phyloP scores from a whole-genome alignment of 2,113 vertebrate species.

The Chloroceryle aenea region DNA sequence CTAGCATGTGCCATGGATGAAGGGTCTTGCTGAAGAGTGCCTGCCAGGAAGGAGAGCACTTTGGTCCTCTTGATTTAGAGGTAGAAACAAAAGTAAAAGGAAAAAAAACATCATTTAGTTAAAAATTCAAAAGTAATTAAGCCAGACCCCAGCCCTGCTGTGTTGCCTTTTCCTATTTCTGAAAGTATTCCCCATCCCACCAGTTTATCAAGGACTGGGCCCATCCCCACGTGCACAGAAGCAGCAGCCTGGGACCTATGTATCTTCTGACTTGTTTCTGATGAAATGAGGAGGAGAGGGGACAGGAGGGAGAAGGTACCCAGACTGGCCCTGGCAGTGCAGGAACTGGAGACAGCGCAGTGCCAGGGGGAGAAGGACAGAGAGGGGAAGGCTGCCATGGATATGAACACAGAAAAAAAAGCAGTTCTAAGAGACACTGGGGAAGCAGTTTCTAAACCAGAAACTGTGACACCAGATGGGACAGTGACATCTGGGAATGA shows the following conservation, averaged over 20 bases:
- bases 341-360: neutral
- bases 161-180: neutral
- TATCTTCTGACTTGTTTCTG: neutral
- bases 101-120: neutral
- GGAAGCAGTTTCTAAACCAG: neutral
- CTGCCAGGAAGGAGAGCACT: neutral
- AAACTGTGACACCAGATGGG: neutral
- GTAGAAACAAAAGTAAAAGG: neutral
- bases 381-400: neutral
- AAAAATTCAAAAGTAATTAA: neutral
- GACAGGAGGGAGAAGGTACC: neutral
- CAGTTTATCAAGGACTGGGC: neutral
- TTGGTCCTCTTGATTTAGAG: neutral
- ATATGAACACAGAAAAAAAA: neutral
- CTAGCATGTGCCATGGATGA: neutral
- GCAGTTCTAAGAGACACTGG: neutral
- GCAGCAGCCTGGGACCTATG: neutral
- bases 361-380: neutral
- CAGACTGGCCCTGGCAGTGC: neutral
- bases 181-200: neutral
- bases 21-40: neutral
- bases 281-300: neutral
- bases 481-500: neutral
- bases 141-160: neutral
- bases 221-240: accelerated